Percentiles rank a stretch among this genome's conserved stretches.
These are phyloP conservation scores for Homarus gammarus DNA, from an alignment of 2,888 invertebrate genomes.

Conservation along the genomic window DNA sequence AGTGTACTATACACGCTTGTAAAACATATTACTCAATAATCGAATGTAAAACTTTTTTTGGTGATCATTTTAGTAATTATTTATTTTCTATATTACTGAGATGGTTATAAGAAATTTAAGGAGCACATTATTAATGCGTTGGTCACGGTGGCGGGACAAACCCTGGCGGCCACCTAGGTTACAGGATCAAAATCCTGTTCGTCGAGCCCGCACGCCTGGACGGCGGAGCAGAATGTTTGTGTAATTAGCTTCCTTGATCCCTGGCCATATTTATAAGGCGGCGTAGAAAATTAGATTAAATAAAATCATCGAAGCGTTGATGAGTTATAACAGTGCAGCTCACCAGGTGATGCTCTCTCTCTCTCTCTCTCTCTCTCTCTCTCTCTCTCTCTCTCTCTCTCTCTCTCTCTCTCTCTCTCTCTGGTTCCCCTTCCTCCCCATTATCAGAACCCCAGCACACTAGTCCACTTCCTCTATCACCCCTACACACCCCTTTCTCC, in stretches of 20 bases:
- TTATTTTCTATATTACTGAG: no score
- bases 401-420: not conserved
- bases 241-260: not conserved
- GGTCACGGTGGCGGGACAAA: no score
- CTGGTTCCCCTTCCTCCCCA: no score
- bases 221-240: not conserved
- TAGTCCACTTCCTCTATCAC: no score
- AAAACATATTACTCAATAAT: no score
- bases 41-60: no score
- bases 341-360: not conserved
- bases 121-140: no score
- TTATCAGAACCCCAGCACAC: no score
- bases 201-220: not conserved
- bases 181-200: not conserved
- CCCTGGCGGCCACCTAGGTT: no score
- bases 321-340: not conserved
- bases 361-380: not conserved
- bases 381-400: not conserved
- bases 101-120: no score
- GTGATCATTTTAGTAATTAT: no score
- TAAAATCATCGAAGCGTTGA: not conserved
- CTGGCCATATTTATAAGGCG: not conserved
- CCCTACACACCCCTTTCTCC: not conserved
- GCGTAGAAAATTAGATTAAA: not conserved
- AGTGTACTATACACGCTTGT: no score